Evolutionary conservation across 2,113 vertebrate species (phyloP), one percentile per base, ranked within the genome.

Genomic region (Orientallactaga bullata): DNA sequence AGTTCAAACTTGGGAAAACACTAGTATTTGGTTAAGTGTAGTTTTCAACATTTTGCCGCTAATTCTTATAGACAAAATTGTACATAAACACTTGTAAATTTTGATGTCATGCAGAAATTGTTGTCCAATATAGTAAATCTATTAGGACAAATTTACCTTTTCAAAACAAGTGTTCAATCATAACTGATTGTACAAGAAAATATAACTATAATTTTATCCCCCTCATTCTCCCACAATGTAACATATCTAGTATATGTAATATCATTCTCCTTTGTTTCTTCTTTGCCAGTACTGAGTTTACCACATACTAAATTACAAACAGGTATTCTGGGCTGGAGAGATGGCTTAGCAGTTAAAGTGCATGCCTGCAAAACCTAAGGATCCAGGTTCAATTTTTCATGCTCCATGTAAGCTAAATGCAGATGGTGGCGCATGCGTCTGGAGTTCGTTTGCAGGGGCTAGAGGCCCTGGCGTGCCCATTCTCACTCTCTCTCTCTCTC

Each of bases 141-240:
- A 80, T 23, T 80, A 76, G 17, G 83, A 89, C 39, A 90, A 93
- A 89, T 80, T 77, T 28, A 68, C 65, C 83, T 76, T 68, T 95
- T 86, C 26, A 60, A 93, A 91, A 83, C 5, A 87, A 94, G 32
- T 51, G 18, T 82, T 71, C 17, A 0, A 17, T 5, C 21, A 71
- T 23, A 90, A 37, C 18, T 78, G 32, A 84, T 68, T 74, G 0
- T 47, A 77, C 21, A 81, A 68, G 51, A 23, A 61, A 60, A 84
- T 80, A 71, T 42, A n/a, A 55, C 39, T 39, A 37, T 11, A 87
- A 71, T 42, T 18, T 51, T 51, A 63, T 61, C 3, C 0, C 6
- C 0, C 15, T 65, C 24, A 76, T 60, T 85, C 20, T 69, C 24
- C 60, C 7, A 65, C 15, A 30, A 63, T 35, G 60, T 74, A 37